phyloP scores from a whole-genome alignment of 2,797 vertebrate species.

The Peromyscus nudipes region DNA sequence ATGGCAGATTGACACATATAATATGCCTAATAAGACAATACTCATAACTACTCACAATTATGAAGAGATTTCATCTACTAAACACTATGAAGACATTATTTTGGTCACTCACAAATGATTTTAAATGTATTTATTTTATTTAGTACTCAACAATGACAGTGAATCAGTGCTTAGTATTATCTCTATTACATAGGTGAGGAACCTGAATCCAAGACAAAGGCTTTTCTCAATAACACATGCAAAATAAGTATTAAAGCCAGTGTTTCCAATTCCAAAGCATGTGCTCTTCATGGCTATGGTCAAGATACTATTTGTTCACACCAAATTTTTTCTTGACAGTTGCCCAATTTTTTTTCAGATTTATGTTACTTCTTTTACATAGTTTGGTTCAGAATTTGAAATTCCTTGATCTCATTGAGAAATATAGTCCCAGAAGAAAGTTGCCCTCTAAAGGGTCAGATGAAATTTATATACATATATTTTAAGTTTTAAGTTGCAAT shows the following conservation, averaged over 20 bases:
- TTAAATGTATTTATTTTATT: neutral
- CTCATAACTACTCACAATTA: neutral
- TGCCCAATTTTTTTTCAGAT: slow-evolving; percentile 12
- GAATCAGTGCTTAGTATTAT: neutral
- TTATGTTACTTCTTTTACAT: neutral
- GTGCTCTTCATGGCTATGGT: neutral
- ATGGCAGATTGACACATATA: neutral
- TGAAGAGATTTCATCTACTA: neutral
- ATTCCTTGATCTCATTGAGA: slow-evolving; percentile 1
- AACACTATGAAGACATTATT: neutral
- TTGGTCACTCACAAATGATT: neutral
- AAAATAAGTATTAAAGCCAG: neutral
- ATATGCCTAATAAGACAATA: neutral
- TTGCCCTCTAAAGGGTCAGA: neutral
- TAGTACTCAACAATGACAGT: neutral
- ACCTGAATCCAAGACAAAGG: neutral
- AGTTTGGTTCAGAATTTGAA: neutral
- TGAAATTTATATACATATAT: neutral
- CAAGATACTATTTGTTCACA: neutral
- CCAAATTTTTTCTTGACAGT: neutral
- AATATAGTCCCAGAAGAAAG: neutral
- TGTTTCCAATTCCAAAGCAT: neutral
- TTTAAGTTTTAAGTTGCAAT: neutral
- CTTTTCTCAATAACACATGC: neutral
- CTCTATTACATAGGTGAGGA: neutral